Base-by-base conservation (phyloP, 2,888 invertebrate genomes). In the Oxytorus armatus region DNA sequence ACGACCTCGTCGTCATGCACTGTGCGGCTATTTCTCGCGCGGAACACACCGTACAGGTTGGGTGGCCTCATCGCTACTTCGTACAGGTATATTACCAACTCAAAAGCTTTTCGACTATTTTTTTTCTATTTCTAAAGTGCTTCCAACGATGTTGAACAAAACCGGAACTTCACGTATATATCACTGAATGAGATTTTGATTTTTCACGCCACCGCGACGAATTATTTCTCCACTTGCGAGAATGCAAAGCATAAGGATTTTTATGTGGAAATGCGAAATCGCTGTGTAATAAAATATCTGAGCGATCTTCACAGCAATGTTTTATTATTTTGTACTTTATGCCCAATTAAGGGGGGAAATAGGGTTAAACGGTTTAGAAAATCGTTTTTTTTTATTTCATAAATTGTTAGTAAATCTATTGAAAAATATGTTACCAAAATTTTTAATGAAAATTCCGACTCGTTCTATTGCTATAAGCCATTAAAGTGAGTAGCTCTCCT, bases 11-110 rank as follows among this genome's bases (percentile, higher is more conserved):
- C 61, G 21, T 44, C 16, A 61, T 51, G 59, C 39, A 29, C 68
- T 25, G n/a, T n/a, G 29, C 1, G 51, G n/a, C 69, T 47, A 49
- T 83, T 75, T 81, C 55, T 66, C 69, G 79, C 80, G 29, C 69
- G 75, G 78, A 59, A 36, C 16, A 53, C 68, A 61, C 73, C 73
- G 73, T 76, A 65, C 73, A 51, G 69, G 21, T 21, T n/a, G n/a
- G n/a, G n/a, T n/a, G n/a, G n/a, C 42, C 25, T 53, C 11, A 68
- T 44, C 21, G 14, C 21, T 44, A 23, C 16, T 14, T 11, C 18
- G 44, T 21, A 57, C 21, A 36, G 14, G 33, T 21, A 25, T 33
- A 51, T 69, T 63, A 53, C 68, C 59, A 59, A 44, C 61, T 33
- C 61, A 21, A 44, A 61, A 69, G 53, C 69, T 63, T 61, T 63